Percentiles rank a stretch among this genome's conserved stretches.
phyloP scores from a whole-genome alignment of 2,113 vertebrate genomes.

The Noturus placidus region DNA sequence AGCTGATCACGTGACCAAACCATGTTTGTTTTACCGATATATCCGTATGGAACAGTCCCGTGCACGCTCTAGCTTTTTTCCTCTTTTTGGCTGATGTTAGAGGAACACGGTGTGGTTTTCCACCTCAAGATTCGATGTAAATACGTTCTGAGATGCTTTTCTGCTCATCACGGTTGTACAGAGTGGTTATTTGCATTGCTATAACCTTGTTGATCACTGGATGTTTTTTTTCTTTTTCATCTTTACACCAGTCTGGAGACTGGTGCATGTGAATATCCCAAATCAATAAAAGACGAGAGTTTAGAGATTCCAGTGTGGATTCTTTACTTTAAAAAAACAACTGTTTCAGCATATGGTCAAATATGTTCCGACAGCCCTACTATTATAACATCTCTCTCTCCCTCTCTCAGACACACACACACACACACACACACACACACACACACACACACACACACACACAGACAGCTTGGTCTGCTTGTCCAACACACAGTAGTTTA shows the following conservation, averaged over 20 bases:
- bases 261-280: neutral
- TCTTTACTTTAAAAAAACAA: neutral
- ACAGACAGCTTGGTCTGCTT: constrained; percentile 47
- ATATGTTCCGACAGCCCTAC: neutral
- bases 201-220: neutral
- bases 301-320: neutral
- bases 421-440: constrained; percentile 47
- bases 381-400: neutral
- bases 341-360: neutral
- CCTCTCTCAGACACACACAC: neutral
- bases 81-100: too few relatives aligned
- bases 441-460: constrained; percentile 37
- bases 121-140: too few relatives aligned
- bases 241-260: neutral
- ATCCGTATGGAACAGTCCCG: neutral
- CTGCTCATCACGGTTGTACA: neutral
- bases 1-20: neutral
- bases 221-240: neutral
- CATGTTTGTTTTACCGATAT: neutral
- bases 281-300: neutral
- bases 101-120: too few relatives aligned
- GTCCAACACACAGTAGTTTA: constrained; percentile 70
- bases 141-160: neutral
- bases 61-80: neutral
- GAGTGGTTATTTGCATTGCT: neutral